Conservation (phyloP, 2,888 invertebrate species). For the Apodemia mormo region DNA sequence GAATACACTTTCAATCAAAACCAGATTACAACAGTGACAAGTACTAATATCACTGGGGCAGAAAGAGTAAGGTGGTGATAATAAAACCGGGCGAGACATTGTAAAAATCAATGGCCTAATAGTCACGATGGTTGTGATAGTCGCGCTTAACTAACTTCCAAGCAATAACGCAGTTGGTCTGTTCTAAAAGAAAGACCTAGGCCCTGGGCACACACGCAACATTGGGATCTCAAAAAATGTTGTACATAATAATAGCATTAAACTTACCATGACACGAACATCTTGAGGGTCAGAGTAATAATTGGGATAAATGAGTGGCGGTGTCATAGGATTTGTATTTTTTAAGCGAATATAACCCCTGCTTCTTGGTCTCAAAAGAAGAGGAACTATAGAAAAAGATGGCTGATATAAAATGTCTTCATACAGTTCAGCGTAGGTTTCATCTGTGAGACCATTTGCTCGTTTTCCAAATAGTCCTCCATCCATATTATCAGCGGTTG, state of each 20-base stretch:
- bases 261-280: conserved; percentile 85
- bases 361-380: conserved; percentile 88
- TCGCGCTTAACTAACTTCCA: no score
- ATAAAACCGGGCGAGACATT: no score
- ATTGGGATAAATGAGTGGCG: conserved; percentile 94
- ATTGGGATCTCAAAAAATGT: no score
- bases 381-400: conserved; percentile 85
- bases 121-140: no score
- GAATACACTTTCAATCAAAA: no score
- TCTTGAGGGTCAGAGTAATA: conserved; percentile 90
- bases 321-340: conserved; percentile 85
- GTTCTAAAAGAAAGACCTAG: no score
- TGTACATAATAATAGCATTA: not conserved
- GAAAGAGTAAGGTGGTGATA: no score
- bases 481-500: conserved; percentile 89
- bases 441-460: conserved; percentile 85
- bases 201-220: no score
- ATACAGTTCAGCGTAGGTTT: conserved; percentile 85
- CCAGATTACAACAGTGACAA: no score
- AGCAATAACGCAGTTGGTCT: no score
- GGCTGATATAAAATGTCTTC: conserved; percentile 87
- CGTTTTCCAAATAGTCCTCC: conserved; percentile 88
- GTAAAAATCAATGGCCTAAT: no score
- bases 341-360: conserved; percentile 85
- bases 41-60: no score